Evolutionary conservation across 2,888 invertebrate genomes (phyloP), one percentile per base, ranked within the genome.

Genomic region (Scaeva pyrastri): DNA sequence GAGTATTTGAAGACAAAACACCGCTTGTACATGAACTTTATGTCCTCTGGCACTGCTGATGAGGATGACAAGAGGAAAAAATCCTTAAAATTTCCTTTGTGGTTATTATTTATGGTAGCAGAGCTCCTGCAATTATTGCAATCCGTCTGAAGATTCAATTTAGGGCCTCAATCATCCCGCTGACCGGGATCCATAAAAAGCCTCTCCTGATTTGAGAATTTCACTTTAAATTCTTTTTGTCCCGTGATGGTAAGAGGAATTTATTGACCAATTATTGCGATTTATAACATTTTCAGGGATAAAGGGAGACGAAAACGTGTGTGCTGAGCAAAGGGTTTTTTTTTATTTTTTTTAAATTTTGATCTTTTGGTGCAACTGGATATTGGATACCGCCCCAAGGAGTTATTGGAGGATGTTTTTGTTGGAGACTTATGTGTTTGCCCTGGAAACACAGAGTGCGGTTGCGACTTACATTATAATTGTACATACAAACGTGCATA

Each of bases 241-340:
- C 55, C 43, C 21, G 43, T 41, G 58, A 66, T 39, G 56, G 56
- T 23, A 16, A 52, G 45, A 68, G 14, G 43, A 73, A 86, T 86
- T 86, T 86, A 86, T 86, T 70, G 81, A 36, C 76, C 82, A 86
- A 86, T 86, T 78, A 86, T 82, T 66, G 45, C 70, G 86, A 86
- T 81, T 86, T 86, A 86, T 86, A 43, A 39, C 52, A 52, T 68
- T 39, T 55, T 56, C 19, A 39, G 16, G 19, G 23, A 52, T 23
- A 52, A 31, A 23, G 26, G 10, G 36, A n/a, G 41, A 43, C 16
- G 55, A 73, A 73, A 72, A 80, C 85, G 72, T 80, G 58, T 79
- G 68, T 70, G 14, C 41, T n/a, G 26, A 19, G 64, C 16, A 11
- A 43, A 43, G 23, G 6, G 6, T 41, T 60, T 1, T 23, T 26